Percentiles rank a stretch among this genome's conserved stretches.
These are phyloP conservation scores for Rhagoletis zephyria DNA, from an alignment of 1,140 invertebrate species.

Conservation along the genomic window DNA sequence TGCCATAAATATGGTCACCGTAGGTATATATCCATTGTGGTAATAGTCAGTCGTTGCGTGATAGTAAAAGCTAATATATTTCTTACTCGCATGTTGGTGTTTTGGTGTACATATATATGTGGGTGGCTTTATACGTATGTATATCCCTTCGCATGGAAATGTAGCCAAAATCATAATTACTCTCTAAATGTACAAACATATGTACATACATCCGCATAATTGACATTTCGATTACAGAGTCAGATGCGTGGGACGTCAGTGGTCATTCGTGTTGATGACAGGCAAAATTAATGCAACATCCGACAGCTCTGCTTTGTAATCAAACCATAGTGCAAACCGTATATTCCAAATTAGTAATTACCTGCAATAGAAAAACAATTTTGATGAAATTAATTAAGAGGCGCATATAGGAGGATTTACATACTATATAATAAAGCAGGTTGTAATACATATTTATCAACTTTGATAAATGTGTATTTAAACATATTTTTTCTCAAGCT, in stretches of 20 bases:
- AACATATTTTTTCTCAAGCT: too few relatives aligned
- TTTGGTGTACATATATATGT: too few relatives aligned
- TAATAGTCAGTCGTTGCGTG: too few relatives aligned
- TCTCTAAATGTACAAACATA: neutral
- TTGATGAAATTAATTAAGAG: neutral
- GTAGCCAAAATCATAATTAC: neutral
- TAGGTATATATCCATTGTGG: too few relatives aligned
- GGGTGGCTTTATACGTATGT: too few relatives aligned
- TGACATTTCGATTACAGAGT: neutral
- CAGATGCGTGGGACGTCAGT: neutral
- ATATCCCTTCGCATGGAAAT: neutral
- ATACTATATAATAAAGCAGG: too few relatives aligned
- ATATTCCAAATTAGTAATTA: neutral
- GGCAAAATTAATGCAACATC: neutral
- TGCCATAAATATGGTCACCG: too few relatives aligned
- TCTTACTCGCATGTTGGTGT: too few relatives aligned
- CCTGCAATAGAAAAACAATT: conserved; percentile 18
- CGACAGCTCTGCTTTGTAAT: neutral
- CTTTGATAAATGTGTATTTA: too few relatives aligned
- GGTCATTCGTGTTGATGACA: neutral
- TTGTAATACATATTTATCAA: too few relatives aligned
- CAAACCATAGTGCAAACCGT: conserved; percentile 7
- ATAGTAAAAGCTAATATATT: too few relatives aligned
- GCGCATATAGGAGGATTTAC: neutral
- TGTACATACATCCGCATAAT: conserved; percentile 32